Evolutionary conservation across 1,140 invertebrate species (phyloP).

Genomic region (Drosophila bocqueti): DNA sequence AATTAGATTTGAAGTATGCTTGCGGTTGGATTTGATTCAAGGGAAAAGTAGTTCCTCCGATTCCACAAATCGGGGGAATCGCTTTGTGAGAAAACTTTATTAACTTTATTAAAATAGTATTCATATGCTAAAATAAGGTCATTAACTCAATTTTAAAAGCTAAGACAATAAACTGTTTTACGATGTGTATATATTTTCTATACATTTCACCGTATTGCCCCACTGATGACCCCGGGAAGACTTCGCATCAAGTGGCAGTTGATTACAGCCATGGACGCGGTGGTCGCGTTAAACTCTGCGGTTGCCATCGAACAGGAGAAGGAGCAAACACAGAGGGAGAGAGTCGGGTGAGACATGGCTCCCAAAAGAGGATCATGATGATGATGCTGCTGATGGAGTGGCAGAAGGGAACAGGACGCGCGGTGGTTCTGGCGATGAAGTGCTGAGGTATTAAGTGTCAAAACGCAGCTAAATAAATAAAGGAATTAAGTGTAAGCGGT

Average conservation of each 20-base stretch:
- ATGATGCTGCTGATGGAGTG: slow-evolving; percentile 8
- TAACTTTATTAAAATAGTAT: neutral
- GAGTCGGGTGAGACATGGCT: neutral
- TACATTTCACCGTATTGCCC: neutral
- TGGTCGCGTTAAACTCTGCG: slow-evolving; percentile 49
- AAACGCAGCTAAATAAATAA: slow-evolving; percentile 68
- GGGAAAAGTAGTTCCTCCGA: neutral
- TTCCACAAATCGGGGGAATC: neutral
- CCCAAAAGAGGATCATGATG: slow-evolving; percentile 24
- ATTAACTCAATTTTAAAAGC: neutral
- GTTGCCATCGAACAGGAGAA: slow-evolving; percentile 11
- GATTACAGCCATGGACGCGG: slow-evolving; percentile 59
- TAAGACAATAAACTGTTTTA: neutral
- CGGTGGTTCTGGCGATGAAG: slow-evolving; percentile 14
- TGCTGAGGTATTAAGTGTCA: slow-evolving; percentile 60
- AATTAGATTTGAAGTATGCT: neutral
- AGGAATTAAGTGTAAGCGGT: slow-evolving; percentile 48
- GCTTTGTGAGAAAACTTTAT: neutral
- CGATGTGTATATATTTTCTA: neutral
- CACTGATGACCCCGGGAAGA: slow-evolving; percentile 21
- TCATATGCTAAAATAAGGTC: neutral
- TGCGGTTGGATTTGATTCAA: neutral
- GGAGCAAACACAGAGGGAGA: neutral
- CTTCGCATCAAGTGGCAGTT: slow-evolving; percentile 52
- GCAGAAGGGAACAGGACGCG: neutral